These are phyloP conservation scores for Glaucidium brasilianum DNA, from an alignment of 2,113 vertebrate species.

Conservation along the genomic window DNA sequence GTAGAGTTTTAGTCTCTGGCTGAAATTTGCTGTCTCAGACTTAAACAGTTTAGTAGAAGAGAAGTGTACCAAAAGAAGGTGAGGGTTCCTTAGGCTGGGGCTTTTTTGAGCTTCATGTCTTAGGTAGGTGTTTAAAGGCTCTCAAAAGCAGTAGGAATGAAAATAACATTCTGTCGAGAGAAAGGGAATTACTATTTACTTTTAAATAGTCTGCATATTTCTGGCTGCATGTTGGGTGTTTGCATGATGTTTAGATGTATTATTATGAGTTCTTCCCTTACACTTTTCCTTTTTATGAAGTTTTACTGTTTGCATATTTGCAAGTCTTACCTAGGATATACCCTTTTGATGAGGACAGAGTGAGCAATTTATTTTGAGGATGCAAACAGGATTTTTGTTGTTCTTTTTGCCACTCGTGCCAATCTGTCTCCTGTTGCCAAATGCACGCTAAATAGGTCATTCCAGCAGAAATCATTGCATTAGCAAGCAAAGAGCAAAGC, in stretches of 20 bases:
- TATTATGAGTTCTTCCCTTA: neutral
- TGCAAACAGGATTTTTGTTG: neutral
- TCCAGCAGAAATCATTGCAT: conserved; percentile 4
- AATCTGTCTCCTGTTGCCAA: neutral
- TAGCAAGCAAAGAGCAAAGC: neutral
- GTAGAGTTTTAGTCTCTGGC: neutral
- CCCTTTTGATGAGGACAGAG: conserved; percentile 28
- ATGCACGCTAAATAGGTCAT: neutral
- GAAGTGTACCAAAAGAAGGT: neutral
- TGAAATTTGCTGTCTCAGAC: neutral
- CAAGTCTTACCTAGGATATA: neutral
- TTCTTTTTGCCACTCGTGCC: neutral
- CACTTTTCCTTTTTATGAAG: neutral
- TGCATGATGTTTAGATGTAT: neutral
- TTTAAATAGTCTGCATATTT: neutral
- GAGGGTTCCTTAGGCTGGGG: neutral
- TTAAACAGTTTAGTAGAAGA: neutral
- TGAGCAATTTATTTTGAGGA: conserved; percentile 57
- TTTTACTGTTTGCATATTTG: conserved; percentile 17
- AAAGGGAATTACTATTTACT: neutral
- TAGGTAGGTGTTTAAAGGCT: neutral
- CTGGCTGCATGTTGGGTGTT: neutral
- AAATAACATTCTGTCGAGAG: neutral
- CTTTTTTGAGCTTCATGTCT: neutral
- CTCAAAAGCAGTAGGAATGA: neutral